Evolutionary conservation across 2,113 vertebrate species (phyloP).

Genomic region (Uria lomvia): DNA sequence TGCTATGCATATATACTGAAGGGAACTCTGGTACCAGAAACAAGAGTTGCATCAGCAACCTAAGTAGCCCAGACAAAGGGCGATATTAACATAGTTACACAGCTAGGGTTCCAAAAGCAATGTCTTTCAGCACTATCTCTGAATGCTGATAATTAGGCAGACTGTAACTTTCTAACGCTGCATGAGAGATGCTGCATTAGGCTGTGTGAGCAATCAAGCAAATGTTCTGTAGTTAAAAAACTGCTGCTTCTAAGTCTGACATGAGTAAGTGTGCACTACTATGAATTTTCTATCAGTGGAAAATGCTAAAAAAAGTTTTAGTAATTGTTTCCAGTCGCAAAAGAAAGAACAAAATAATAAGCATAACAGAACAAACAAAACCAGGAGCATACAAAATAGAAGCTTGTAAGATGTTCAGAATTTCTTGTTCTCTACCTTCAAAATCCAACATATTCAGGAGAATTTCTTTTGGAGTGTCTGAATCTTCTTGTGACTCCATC

Average conservation of each 20-base stretch:
- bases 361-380: background rate
- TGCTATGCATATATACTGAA: background rate
- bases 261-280: background rate
- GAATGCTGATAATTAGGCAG: background rate
- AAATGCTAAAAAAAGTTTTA: background rate
- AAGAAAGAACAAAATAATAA: background rate
- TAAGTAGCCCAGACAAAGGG: background rate
- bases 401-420: background rate
- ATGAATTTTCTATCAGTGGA: background rate
- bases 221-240: background rate
- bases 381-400: background rate
- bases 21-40: background rate
- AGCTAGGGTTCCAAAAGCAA: background rate
- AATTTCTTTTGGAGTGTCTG: background rate
- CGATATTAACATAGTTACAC: background rate
- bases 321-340: background rate
- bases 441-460: background rate
- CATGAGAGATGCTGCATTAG: background rate
- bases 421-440: background rate
- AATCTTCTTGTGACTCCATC: background rate
- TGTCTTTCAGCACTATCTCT: background rate
- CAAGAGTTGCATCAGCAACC: background rate
- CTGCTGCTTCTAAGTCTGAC: background rate
- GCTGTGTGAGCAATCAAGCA: background rate
- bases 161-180: background rate